Evolutionary conservation across 1,140 invertebrate genomes (phyloP), one percentile per base, ranked within the genome.

Genomic region (Cepaea nemoralis): DNA sequence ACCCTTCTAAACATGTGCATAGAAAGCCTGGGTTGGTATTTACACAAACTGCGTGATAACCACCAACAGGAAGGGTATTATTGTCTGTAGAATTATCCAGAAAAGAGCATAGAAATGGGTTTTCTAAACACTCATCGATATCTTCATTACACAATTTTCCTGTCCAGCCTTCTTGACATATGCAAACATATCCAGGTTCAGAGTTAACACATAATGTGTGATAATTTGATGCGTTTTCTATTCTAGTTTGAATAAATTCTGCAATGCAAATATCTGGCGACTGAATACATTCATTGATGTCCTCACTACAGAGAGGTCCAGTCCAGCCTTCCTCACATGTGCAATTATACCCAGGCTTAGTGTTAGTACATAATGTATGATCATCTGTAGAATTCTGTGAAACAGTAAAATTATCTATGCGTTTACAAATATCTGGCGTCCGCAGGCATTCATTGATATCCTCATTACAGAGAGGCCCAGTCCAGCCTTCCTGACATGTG

Each of bases 41-140:
- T 12, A 37, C 14, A 55, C 66, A 71, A 31, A 19, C 42, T 12
- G 33, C 6, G 16, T 80, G 39, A 39, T 6, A 31, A 5, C 39
- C 33, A 19, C 24, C 37, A 22, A 40, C 90, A 96, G 6, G n/a
- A 55, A 24, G 14, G 12, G 50, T 22, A n/a, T 55, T 55, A 55
- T 22, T n/a, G 3, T 55, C 6, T 37, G 31, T 67, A 40, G 76
- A 35, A 66, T 40, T 45, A 45, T 45, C 42, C 42, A 45, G 42
- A 10, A 10, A 10, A 10, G 42, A 10, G 19, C 42, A 45, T 10
- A 45, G 8, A 45, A 10, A 10, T 45, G 42, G 42, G 19, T 10
- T 45, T 8, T 45, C 8, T 19, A 45, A 19, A 45, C 42, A 45
- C 19, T 45, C 42, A 19, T 45, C 42, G 19, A 45, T 45, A 45